These are phyloP conservation scores for Bathynomus jamesi DNA, from an alignment of 1,140 invertebrate species.

Conservation along the genomic window DNA sequence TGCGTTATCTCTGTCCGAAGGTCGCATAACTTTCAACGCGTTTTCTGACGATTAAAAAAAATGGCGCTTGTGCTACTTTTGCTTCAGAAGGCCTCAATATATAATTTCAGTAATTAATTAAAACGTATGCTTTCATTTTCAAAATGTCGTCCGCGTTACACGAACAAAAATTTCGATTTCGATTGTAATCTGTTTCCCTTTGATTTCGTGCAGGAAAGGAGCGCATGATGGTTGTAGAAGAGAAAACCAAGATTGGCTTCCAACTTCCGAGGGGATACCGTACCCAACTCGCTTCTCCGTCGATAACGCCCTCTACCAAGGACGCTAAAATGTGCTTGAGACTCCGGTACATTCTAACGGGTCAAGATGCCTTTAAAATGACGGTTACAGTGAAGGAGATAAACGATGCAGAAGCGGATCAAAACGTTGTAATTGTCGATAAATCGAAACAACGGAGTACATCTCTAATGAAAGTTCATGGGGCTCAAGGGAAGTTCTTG, in stretches of 20 bases:
- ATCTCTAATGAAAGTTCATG: not conserved
- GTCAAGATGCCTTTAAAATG: not conserved
- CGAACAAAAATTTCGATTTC: too few relatives aligned
- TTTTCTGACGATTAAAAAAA: too few relatives aligned
- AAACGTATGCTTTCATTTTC: too few relatives aligned
- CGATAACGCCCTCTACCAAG: not conserved
- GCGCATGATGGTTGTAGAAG: not conserved
- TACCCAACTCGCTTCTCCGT: not conserved
- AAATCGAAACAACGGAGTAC: not conserved
- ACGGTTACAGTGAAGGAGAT: not conserved
- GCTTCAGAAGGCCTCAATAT: too few relatives aligned
- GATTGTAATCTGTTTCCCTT: too few relatives aligned
- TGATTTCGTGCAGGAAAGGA: not conserved
- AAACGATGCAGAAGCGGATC: not conserved
- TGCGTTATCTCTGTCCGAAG: too few relatives aligned
- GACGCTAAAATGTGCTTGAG: not conserved
- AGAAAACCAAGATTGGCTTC: not conserved
- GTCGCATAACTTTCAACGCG: too few relatives aligned
- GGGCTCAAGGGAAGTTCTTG: not conserved
- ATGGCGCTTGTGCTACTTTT: too few relatives aligned
- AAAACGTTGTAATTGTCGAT: too few relatives aligned
- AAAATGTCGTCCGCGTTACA: too few relatives aligned
- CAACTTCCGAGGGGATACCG: not conserved
- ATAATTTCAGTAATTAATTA: too few relatives aligned
- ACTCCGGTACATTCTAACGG: not conserved